Evolutionary conservation across 1,140 invertebrate species (phyloP).

Genomic region (Bombus sibiricus): DNA sequence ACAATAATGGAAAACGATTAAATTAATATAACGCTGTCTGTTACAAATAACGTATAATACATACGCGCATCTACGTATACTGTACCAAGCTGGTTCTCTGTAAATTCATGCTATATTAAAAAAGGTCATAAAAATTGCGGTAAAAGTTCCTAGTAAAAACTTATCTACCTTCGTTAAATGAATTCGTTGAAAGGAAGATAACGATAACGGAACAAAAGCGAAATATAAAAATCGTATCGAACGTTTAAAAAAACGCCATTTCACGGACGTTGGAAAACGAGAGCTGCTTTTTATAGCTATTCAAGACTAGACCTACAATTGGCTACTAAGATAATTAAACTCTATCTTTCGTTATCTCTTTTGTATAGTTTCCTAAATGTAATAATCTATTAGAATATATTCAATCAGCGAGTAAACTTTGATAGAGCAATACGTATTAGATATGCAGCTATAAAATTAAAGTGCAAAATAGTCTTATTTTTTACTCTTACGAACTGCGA

Average conservation of each 20-base stretch:
- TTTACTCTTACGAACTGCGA: constrained; percentile 34
- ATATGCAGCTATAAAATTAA: constrained; percentile 49
- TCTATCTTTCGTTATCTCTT: constrained; percentile 34
- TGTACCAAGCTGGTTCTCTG: not conserved
- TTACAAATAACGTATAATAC: not conserved
- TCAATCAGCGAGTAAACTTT: constrained; percentile 30
- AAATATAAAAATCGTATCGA: constrained; percentile 16
- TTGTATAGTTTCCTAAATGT: constrained; percentile 18
- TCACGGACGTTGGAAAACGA: not conserved
- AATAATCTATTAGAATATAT: constrained; percentile 50
- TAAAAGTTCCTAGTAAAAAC: constrained; percentile 1
- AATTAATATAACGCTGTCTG: constrained; percentile 11
- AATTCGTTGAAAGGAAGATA: not conserved
- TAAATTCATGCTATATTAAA: not conserved
- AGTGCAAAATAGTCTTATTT: constrained; percentile 53
- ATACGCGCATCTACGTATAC: not conserved
- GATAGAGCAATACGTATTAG: constrained; percentile 36
- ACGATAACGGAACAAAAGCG: not conserved
- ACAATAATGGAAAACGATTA: not conserved
- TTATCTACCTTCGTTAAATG: not conserved
- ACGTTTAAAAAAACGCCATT: not conserved
- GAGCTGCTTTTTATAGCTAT: constrained; percentile 28
- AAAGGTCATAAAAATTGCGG: not conserved
- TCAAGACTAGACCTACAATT: constrained; percentile 50
- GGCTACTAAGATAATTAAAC: constrained; percentile 48